Conservation (phyloP, 2,797 vertebrate genomes). For the Leontopithecus rosalia region DNA sequence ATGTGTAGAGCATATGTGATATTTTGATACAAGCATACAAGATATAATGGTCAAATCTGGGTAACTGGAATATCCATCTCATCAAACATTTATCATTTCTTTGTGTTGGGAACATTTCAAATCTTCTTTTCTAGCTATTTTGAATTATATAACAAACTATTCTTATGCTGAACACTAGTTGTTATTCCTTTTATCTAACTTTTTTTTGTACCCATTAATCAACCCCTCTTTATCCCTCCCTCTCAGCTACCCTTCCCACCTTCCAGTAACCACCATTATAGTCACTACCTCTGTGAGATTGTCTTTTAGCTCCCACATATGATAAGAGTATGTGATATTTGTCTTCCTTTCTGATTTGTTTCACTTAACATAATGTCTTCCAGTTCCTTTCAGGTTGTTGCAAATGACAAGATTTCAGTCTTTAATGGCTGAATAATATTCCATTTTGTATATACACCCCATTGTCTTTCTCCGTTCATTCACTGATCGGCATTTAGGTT, state of each 20-base stretch:
- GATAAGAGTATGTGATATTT: neutral
- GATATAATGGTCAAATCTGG: neutral
- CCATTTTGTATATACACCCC: neutral
- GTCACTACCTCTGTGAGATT: neutral
- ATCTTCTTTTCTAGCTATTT: neutral
- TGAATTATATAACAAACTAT: neutral
- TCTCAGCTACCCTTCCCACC: neutral
- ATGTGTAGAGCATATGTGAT: neutral
- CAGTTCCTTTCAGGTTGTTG: neutral
- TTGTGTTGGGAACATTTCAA: neutral
- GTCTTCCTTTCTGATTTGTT: neutral
- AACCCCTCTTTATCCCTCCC: neutral
- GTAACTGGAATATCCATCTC: neutral
- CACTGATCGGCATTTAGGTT: too few species aligned
- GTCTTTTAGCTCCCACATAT: neutral
- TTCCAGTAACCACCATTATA: neutral
- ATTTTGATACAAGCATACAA: neutral
- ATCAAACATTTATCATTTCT: neutral
- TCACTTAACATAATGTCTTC: neutral
- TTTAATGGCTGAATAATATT: neutral
- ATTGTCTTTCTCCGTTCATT: neutral
- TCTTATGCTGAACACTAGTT: neutral
- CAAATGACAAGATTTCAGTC: neutral
- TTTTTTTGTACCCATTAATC: neutral
- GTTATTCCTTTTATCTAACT: neutral